Evolutionary conservation across 1,140 invertebrate genomes (phyloP).

Genomic region (Neodiprion virginianus): DNA sequence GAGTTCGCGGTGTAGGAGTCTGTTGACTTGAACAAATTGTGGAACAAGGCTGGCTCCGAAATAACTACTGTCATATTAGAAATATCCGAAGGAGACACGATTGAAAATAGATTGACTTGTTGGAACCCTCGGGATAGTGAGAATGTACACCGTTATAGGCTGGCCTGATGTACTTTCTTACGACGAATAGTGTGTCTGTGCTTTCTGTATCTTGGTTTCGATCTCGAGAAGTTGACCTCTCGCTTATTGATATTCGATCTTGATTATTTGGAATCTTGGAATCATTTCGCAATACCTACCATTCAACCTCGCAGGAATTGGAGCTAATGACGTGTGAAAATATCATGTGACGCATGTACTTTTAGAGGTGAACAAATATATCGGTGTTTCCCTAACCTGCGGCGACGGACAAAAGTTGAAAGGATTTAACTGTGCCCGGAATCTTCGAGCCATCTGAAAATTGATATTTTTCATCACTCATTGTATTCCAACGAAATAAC

Average conservation of each 20-base stretch:
- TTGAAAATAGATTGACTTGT: background rate
- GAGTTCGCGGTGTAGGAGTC: background rate
- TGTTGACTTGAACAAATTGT: background rate
- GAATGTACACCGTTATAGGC: background rate
- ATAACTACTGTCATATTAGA: constrained; percentile 3
- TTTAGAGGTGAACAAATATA: background rate
- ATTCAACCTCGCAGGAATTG: background rate
- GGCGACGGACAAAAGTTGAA: no score
- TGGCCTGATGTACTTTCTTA: no score
- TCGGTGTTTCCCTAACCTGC: no score
- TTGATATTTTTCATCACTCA: no score
- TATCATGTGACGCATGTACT: background rate
- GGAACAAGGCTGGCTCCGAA: background rate
- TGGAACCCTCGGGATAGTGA: background rate
- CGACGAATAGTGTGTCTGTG: background rate
- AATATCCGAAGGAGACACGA: constrained; percentile 1
- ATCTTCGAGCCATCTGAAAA: no score
- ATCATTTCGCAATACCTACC: background rate
- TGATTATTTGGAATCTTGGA: background rate
- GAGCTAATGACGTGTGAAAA: background rate
- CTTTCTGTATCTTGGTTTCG: background rate
- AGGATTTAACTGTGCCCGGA: no score
- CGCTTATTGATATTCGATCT: background rate
- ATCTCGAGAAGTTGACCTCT: background rate
- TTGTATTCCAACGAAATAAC: no score